phyloP scores from a whole-genome alignment of 2,797 vertebrate genomes.

The Spatula versicolor region DNA sequence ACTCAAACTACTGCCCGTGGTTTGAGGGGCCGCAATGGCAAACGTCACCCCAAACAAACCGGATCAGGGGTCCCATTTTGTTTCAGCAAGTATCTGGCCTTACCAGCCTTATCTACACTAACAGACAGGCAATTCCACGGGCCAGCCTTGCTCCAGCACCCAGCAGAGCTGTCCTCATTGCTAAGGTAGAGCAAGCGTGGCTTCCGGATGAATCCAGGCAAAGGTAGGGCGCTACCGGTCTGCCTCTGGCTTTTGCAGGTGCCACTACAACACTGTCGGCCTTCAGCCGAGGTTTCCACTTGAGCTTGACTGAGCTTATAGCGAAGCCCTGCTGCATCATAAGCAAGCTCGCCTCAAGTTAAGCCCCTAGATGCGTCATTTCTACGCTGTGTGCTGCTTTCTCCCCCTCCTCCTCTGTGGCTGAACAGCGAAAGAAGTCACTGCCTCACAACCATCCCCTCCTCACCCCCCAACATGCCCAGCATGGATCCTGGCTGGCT shows the following conservation, averaged over 20 bases:
- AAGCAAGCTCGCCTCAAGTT: background rate
- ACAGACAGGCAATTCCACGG: background rate
- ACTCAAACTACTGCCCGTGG: rapidly evolving
- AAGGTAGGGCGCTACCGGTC: background rate
- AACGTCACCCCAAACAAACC: background rate
- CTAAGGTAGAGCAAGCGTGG: background rate
- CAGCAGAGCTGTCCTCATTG: background rate
- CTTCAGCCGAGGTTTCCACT: background rate
- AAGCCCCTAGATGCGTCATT: rapidly evolving
- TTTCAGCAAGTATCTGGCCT: background rate
- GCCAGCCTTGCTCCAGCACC: background rate
- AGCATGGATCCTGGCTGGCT: rapidly evolving
- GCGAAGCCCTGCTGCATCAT: background rate
- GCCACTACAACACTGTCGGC: background rate
- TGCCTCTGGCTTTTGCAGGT: background rate
- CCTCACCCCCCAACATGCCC: rapidly evolving
- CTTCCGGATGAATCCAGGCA: background rate
- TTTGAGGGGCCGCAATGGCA: background rate
- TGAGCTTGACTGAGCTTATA: background rate
- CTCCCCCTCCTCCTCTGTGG: background rate
- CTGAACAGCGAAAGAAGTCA: background rate
- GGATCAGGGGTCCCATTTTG: background rate
- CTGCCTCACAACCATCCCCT: background rate
- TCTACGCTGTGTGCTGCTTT: background rate
- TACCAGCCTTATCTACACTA: background rate